Conservation (phyloP, 2,888 invertebrate genomes). For the Eucera pruinosa region DNA sequence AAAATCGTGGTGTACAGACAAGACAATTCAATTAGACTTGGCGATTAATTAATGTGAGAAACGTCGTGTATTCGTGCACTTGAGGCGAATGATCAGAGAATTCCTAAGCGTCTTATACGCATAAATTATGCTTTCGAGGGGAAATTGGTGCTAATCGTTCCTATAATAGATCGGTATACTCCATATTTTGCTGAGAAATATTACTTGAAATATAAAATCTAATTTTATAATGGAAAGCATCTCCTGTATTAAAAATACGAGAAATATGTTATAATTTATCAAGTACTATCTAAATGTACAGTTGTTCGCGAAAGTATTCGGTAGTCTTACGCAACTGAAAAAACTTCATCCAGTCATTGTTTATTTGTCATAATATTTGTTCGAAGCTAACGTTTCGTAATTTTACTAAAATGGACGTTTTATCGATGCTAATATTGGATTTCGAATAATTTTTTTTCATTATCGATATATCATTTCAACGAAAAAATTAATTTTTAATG, state of each 20-base stretch:
- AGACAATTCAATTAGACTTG: conserved; percentile 78
- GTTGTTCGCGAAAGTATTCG: too few species aligned
- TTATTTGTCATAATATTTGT: too few species aligned
- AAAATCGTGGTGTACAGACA: conserved; percentile 73
- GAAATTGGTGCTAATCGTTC: not conserved
- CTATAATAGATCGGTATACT: not conserved
- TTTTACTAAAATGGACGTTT: too few species aligned
- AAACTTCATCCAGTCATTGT: too few species aligned
- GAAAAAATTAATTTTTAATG: too few species aligned
- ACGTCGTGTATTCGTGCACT: conserved; percentile 42
- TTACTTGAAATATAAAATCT: not conserved
- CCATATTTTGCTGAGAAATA: not conserved
- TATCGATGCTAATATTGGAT: too few species aligned
- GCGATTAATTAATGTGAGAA: conserved; percentile 77
- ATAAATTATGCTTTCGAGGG: conserved; percentile 12
- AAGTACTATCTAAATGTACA: too few species aligned
- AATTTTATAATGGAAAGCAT: not conserved
- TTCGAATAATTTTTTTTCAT: too few species aligned
- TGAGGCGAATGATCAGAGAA: conserved; percentile 36
- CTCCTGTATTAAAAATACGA: not conserved
- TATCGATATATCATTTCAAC: too few species aligned
- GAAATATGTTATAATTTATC: too few species aligned
- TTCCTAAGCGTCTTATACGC: conserved; percentile 30
- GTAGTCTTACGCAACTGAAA: too few species aligned
- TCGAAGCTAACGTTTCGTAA: too few species aligned